Percentiles rank a stretch among this genome's conserved stretches.
Conservation (phyloP, 2,797 vertebrate species). For the Diplodus sargus region DNA sequence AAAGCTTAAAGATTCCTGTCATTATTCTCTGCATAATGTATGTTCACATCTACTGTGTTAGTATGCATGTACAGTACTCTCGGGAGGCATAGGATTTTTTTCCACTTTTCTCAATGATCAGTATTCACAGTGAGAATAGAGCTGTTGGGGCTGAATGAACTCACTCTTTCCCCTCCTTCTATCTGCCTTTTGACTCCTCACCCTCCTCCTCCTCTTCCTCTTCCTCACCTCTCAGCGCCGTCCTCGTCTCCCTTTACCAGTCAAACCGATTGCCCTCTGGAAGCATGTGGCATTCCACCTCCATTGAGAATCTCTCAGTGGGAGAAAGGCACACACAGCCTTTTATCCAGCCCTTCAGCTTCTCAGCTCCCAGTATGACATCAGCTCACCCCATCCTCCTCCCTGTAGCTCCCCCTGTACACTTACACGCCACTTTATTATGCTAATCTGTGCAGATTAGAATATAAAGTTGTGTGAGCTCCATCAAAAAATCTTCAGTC, state of each 20-base stretch:
- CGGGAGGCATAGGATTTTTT: constrained; percentile 6
- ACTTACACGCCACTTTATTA: constrained; percentile 42
- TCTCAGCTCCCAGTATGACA: constrained; percentile 56
- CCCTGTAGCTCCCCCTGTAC: constrained; percentile 5
- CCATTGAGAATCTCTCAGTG: constrained; percentile 71
- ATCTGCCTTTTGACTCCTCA: constrained; percentile 42
- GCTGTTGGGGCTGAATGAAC: constrained; percentile 43
- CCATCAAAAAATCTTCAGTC: constrained; percentile 2
- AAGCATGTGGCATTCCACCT: constrained; percentile 71
- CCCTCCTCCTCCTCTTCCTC: constrained; percentile 32
- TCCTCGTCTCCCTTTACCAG: constrained; percentile 41
- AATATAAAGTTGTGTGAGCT: constrained; percentile 31
- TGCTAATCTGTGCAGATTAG: constrained; percentile 43
- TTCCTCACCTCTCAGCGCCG: constrained; percentile 23
- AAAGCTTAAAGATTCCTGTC: constrained; percentile 16
- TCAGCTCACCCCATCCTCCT: constrained; percentile 30
- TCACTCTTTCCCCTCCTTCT: constrained; percentile 44
- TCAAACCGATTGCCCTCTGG: constrained; percentile 65
- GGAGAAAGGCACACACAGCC: constrained; percentile 57
- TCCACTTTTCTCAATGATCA: constrained; percentile 25
- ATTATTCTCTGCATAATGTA: constrained; percentile 19
- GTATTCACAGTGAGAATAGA: constrained; percentile 42
- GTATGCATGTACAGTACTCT: constrained; percentile 1
- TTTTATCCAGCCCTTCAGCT: constrained; percentile 62
- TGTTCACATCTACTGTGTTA: background rate